A percentile compares a stretch with the other conserved stretches of the same genome.
Conservation (phyloP, 2,113 vertebrate genomes). For the Neolamprologus caudopunctatus region DNA sequence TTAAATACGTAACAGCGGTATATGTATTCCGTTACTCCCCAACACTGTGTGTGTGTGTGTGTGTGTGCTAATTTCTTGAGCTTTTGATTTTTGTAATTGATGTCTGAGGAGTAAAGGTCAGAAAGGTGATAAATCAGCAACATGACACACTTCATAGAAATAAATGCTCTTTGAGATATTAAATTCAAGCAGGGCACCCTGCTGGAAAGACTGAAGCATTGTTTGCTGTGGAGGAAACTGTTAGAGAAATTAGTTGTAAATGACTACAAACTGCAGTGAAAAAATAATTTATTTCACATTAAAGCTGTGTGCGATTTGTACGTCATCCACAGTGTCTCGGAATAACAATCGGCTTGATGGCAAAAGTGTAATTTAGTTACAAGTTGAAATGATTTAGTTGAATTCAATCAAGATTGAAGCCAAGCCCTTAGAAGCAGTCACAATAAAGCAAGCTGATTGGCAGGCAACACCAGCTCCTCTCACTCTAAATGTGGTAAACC, state of each 20-base stretch:
- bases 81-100: not conserved
- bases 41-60: no score
- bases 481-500: not conserved
- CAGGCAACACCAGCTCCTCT: not conserved
- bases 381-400: not conserved
- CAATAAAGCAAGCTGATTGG: conserved; percentile 1
- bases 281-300: not conserved
- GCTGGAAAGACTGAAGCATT: not conserved
- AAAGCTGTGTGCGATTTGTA: not conserved
- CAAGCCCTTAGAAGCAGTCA: not conserved
- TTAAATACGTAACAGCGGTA: no score
- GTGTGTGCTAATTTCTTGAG: not conserved
- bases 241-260: not conserved
- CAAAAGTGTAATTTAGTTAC: not conserved
- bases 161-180: not conserved
- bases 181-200: not conserved
- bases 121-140: not conserved
- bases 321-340: not conserved
- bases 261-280: not conserved
- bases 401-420: not conserved
- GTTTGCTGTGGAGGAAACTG: not conserved
- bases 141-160: not conserved
- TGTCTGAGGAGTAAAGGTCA: not conserved
- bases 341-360: not conserved
- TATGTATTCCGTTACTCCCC: no score